phyloP scores from a whole-genome alignment of 1,140 invertebrate species.

The Zaprionus vittiger region DNA sequence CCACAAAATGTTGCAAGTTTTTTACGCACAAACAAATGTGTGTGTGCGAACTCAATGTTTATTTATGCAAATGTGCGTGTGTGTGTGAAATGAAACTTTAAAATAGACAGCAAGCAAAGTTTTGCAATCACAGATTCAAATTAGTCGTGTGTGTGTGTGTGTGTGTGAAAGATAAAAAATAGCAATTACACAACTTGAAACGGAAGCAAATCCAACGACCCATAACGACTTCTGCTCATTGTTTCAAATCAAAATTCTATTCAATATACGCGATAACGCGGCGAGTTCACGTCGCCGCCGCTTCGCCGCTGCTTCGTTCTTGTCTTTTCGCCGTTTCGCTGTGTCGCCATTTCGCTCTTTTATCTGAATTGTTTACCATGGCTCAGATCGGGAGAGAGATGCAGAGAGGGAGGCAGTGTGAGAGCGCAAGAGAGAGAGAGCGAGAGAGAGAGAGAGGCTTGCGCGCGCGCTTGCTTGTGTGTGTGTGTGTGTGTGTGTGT shows the following conservation, averaged over 20 bases:
- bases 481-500: background rate
- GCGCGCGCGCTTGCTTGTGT: conserved; percentile 2
- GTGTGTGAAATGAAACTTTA: conserved; percentile 28
- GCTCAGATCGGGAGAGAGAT: background rate
- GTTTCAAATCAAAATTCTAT: conserved; percentile 6
- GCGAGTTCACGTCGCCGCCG: background rate
- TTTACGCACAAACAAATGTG: conserved; percentile 1
- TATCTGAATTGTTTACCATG: conserved; percentile 5
- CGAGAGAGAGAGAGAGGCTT: background rate
- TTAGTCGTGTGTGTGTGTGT: conserved; percentile 4
- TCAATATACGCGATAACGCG: conserved; percentile 4
- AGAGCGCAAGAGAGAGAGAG: background rate
- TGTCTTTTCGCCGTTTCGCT: background rate
- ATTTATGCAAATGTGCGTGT: conserved; percentile 16
- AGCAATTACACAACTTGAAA: conserved; percentile 2
- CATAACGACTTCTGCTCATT: conserved; percentile 30
- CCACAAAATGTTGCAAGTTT: conserved; percentile 3
- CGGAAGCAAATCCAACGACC: conserved; percentile 43
- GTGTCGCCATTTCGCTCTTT: conserved; percentile 4
- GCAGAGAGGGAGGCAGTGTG: background rate
- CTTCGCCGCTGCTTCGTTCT: background rate
- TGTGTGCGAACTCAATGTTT: conserved; percentile 14
- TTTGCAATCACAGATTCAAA: conserved; percentile 54
- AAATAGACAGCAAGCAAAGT: conserved; percentile 66
- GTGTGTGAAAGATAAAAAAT: conserved; percentile 10